Percentiles rank a stretch among this genome's conserved stretches.
Conservation (phyloP, 37 sponge, comb jelly and placozoan species). For the Oopsacas minuta region DNA sequence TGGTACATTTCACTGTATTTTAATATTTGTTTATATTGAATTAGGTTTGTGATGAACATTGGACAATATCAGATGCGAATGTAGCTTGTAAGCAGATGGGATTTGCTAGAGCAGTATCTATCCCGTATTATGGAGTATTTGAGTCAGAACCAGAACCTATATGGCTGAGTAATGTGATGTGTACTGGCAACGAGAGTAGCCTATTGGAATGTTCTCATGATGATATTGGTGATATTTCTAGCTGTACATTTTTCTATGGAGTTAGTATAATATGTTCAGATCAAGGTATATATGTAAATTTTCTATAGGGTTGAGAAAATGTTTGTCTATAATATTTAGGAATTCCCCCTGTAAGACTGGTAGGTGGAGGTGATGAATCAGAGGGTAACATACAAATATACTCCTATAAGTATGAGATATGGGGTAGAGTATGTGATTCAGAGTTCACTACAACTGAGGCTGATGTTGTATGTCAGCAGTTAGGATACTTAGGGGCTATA, state of each 20-base stretch:
- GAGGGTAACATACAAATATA: not conserved
- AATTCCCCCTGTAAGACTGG: not conserved
- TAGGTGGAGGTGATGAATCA: not conserved
- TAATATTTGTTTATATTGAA: not conserved
- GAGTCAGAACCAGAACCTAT: not conserved
- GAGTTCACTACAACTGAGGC: not conserved
- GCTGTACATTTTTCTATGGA: too few species aligned
- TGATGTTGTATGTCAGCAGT: not conserved
- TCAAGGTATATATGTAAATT: too few species aligned
- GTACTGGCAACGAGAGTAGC: not conserved
- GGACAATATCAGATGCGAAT: slow-evolving; percentile 28
- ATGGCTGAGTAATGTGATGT: not conserved
- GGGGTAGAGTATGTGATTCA: not conserved
- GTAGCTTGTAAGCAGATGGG: slow-evolving; percentile 51
- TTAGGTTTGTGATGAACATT: slow-evolving; percentile 9
- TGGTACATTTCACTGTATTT: too few species aligned
- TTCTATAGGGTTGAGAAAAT: too few species aligned
- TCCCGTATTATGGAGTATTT: not conserved
- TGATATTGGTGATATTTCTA: not conserved
- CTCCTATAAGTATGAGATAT: not conserved
- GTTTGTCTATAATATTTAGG: too few species aligned
- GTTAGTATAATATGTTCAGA: too few species aligned
- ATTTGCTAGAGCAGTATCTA: not conserved
- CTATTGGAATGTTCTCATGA: not conserved
- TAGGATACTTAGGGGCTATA: not conserved